Evolutionary conservation across 2,888 invertebrate genomes (phyloP), one percentile per base, ranked within the genome.

Genomic region (Troilus luridus): DNA sequence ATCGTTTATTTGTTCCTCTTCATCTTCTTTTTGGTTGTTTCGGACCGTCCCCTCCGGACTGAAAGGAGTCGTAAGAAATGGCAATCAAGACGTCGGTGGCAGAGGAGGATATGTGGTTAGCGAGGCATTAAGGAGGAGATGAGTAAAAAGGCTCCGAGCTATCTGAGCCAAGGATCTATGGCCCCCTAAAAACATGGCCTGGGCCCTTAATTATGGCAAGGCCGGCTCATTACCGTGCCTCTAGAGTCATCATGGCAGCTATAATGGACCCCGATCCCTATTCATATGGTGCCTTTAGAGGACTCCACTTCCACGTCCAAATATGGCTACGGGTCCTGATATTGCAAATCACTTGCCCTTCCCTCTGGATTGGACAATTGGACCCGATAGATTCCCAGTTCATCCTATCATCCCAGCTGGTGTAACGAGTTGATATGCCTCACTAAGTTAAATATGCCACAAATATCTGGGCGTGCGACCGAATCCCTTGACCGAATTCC

Each of bases 261-360:
- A 62, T 90, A 90, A 90, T 90, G 90, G 90, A 90, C 90, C 19
- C 72, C 90, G 72, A 90, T 90, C 90, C 77, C 90, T 90, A 90
- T 81, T 81, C 81, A 90, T 81, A 90, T 90, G 19, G 56, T 72
- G 59, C 90, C 81, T 90, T 77, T 67, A 54, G 77, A 27, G 77
- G 90, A 81, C 77, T 81, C 81, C 41, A 41, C 41, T 81, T 81
- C 41, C 56, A 60, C 56, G 17, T 60, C 62, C 89, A 56, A 56
- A 85, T 85, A 85, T 56, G 85, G 85, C 85, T 21, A 0, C 1
- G 56, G 21, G 85, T 58, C 85, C 56, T 56, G n/a, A 85, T 85
- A 85, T n/a, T 85, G 85, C 85, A 58, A 58, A 85, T 85, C 85
- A 85, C 56, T 58, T n/a, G 54, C 54, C 24, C 81, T 81, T 56